Percentiles rank a stretch among this genome's conserved stretches.
Conservation (phyloP, 2,888 invertebrate species). For the Imbricaverruca yamaguchii region DNA sequence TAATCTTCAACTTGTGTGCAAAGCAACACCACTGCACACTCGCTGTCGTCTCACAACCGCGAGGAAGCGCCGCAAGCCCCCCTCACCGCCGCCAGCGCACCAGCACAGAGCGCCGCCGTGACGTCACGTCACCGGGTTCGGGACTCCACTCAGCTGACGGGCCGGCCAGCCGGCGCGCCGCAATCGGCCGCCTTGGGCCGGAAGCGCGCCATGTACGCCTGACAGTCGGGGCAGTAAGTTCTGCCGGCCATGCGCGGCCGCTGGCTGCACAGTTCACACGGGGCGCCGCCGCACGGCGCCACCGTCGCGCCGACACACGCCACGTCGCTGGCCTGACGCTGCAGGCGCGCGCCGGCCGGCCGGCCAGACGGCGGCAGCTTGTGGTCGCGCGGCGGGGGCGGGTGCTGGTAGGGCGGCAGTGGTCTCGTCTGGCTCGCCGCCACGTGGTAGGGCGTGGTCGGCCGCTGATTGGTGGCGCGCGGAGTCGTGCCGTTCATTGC, state of each 20-base stretch:
- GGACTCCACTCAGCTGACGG: background rate
- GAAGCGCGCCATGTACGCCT: constrained; percentile 83
- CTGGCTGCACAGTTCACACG: constrained; percentile 73
- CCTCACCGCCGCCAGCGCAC: too few relatives aligned
- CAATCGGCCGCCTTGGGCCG: constrained; percentile 48
- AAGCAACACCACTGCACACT: background rate
- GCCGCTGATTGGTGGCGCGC: constrained; percentile 3
- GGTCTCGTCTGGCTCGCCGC: constrained; percentile 21
- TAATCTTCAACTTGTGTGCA: background rate
- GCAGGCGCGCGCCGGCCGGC: background rate
- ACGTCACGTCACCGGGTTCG: background rate
- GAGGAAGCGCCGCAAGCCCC: too few relatives aligned
- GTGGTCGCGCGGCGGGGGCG: constrained; percentile 48
- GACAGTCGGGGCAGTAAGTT: constrained; percentile 81
- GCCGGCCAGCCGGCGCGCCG: background rate
- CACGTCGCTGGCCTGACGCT: constrained; percentile 25
- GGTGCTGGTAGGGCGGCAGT: constrained; percentile 56
- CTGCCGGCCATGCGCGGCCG: constrained; percentile 68
- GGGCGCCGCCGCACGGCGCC: constrained; percentile 48
- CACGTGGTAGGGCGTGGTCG: constrained; percentile 11
- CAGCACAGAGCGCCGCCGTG: too few relatives aligned
- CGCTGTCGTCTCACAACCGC: too few relatives aligned
- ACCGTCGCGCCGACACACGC: constrained; percentile 34
- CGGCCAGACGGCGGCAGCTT: background rate
- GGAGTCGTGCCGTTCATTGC: background rate